A percentile compares a stretch with the other conserved stretches of the same genome.
phyloP scores from a whole-genome alignment of 2,888 invertebrate genomes.

The Pogonocherus hispidulus region DNA sequence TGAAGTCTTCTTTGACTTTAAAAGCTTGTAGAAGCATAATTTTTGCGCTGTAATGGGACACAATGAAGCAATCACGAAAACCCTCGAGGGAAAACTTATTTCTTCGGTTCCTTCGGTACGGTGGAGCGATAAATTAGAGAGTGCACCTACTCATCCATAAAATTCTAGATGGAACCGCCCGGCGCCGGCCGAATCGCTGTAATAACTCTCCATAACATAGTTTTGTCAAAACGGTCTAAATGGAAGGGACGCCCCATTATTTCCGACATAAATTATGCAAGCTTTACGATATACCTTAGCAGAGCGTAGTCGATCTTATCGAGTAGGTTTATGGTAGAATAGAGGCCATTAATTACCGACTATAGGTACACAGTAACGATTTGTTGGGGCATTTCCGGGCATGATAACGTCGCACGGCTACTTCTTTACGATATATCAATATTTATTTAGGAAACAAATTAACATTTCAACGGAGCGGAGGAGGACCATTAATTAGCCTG shows the following conservation, averaged over 20 bases:
- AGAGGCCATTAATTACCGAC: slow-evolving; percentile 11
- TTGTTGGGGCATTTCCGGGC: slow-evolving; percentile 12
- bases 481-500: background rate
- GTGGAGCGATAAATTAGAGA: background rate
- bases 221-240: slow-evolving; percentile 8
- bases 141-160: background rate
- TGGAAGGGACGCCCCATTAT: background rate
- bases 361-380: slow-evolving; percentile 15
- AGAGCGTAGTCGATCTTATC: slow-evolving; percentile 9
- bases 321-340: slow-evolving; percentile 4
- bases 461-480: slow-evolving; percentile 1
- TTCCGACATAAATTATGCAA: background rate
- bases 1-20: too few species aligned
- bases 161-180: background rate
- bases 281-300: slow-evolving; percentile 3
- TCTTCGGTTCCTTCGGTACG: too few species aligned
- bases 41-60: too few species aligned
- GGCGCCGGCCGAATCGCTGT: background rate
- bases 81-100: too few species aligned
- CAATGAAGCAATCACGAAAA: too few species aligned
- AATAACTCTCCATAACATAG: slow-evolving; percentile 10
- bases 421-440: slow-evolving; percentile 8
- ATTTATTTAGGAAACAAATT: slow-evolving; percentile 17
- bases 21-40: too few species aligned
- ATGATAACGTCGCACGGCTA: slow-evolving; percentile 9